Evolutionary conservation across 2,797 vertebrate species (phyloP), one percentile per base, ranked within the genome.

Genomic region (Protonibea diacanthus): DNA sequence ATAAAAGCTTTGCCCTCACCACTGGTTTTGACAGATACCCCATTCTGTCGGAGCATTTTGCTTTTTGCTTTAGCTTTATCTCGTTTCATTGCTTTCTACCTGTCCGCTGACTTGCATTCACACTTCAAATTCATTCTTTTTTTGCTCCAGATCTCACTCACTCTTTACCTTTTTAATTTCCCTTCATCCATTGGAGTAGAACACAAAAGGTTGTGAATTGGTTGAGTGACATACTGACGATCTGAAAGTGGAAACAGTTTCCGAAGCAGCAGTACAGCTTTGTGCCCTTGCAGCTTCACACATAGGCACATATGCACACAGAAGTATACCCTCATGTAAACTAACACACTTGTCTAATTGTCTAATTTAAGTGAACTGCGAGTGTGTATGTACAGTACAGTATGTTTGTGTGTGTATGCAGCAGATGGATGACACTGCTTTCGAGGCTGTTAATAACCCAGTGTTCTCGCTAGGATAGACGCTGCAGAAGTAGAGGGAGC

Each of bases 361-460:
- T 71, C 52, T 80, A 66, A 68, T 72, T 71, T 18, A 72, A 79
- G 59, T 62, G 40, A 80, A 51, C 18, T 52, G 57, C 58, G 56
- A 44, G 42, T 44, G 8, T 40, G 57, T 45, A 47, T 69, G 42
- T 3, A 14, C 42, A 14, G 20, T 47, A 17, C 27, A 62, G 23
- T 52, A 20, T 25, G 52, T 33, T 42, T 71, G 5, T 25, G 15
- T 78, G 76, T 78, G 64, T 52, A 21, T 10, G 58, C 17, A 73
- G 79, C 83, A 91, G 89, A 90, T 85, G 78, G 78, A 85, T 82
- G 82, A 27, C 74, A 61, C 57, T 82, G 75, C 85, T 86, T 79
- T 82, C 8, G 40, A 79, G 68, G 81, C 86, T 47, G 9, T 85
- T 91, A 91, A 86, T 86, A 88, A 84, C 69, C 67, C 59, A 45